Percentiles rank a stretch among this genome's conserved stretches.
Conservation (phyloP, 1,140 invertebrate genomes). For the Oryctes rhinoceros region DNA sequence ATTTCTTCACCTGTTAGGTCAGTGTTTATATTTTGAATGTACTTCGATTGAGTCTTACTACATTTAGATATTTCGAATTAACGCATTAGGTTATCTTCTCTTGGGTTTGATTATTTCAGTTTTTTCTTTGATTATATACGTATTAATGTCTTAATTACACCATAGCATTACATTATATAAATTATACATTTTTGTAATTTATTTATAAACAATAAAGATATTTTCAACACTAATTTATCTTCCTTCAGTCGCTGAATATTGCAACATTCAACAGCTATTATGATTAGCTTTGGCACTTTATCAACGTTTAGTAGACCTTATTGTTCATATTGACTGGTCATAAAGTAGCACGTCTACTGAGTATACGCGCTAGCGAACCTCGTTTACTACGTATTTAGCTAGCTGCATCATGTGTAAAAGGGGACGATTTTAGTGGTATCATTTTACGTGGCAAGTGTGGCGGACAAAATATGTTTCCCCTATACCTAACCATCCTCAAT, state of each 20-base stretch:
- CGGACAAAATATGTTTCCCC: no score
- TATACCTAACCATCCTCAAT: no score
- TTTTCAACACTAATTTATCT: conserved; percentile 30
- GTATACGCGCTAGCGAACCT: no score
- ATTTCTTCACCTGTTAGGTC: neutral
- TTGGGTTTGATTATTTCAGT: neutral
- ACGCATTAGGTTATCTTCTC: neutral
- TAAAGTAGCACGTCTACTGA: no score
- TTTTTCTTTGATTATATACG: conserved; percentile 13
- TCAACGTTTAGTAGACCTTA: no score
- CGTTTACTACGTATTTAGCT: no score
- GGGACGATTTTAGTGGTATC: no score
- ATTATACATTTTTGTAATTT: conserved; percentile 46
- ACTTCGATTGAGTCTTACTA: neutral
- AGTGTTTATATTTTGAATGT: neutral
- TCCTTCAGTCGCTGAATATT: neutral
- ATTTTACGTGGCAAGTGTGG: no score
- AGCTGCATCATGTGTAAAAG: no score
- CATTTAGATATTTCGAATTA: neutral
- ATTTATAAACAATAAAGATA: conserved; percentile 49
- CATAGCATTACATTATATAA: conserved; percentile 27
- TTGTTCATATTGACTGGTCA: no score
- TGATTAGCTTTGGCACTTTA: no score
- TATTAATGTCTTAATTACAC: conserved; percentile 30
- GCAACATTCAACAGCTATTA: neutral